A percentile compares a stretch with the other conserved stretches of the same genome.
Evolutionary conservation across 1,140 invertebrate genomes (phyloP).

Genomic region (Drosophila burlai): DNA sequence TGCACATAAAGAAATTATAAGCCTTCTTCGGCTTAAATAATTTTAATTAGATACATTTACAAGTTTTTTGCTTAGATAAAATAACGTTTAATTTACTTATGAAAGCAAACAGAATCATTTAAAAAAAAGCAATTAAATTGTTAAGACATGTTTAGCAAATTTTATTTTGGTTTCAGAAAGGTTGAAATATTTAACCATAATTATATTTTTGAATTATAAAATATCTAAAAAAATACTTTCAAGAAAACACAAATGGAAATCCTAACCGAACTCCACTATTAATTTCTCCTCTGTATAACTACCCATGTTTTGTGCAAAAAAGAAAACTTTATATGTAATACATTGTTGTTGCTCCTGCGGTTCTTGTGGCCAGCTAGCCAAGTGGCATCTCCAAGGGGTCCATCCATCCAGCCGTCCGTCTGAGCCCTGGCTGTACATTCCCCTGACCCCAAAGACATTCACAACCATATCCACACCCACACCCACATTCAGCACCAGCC

Average conservation of each 20-base stretch:
- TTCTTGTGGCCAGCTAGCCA: conserved; percentile 51
- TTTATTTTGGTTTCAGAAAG: background rate
- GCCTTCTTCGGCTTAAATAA: background rate
- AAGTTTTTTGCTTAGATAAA: background rate
- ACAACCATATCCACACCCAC: background rate
- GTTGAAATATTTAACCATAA: background rate
- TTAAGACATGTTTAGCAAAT: background rate
- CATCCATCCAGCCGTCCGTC: conserved; percentile 41
- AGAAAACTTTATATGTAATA: conserved; percentile 59
- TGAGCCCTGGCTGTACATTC: no score
- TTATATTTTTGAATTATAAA: background rate
- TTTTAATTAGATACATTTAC: background rate
- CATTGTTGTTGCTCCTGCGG: conserved; percentile 58
- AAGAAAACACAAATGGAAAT: background rate
- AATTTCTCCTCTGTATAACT: background rate
- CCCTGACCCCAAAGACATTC: background rate
- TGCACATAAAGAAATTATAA: conserved; percentile 5
- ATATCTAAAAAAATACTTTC: background rate
- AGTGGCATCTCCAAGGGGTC: conserved; percentile 50
- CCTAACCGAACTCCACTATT: no score
- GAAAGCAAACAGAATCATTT: no score
- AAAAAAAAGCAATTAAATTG: no score
- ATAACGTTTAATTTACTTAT: background rate
- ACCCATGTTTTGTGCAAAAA: conserved; percentile 28
- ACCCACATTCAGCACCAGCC: background rate